Evolutionary conservation across 1,140 invertebrate species (phyloP).

Genomic region (Asobara japonica): DNA sequence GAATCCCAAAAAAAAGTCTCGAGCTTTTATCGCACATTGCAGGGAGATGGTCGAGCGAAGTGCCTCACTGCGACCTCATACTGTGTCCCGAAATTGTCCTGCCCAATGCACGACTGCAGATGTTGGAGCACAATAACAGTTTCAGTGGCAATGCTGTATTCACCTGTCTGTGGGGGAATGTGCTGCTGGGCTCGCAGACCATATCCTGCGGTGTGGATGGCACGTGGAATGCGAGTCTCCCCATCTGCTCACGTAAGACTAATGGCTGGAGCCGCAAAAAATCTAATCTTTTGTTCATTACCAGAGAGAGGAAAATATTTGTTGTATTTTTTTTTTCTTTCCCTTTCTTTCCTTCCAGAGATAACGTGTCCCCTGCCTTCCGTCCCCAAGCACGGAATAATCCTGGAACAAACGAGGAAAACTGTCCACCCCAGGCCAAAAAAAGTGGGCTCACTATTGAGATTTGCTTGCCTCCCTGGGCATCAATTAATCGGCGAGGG

Average conservation of each 20-base stretch:
- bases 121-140: conserved; percentile 73
- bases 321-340: no score
- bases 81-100: conserved; percentile 74
- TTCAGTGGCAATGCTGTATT: conserved; percentile 79
- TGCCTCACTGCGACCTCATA: conserved; percentile 79
- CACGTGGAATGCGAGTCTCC: conserved; percentile 80
- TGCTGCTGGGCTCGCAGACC: conserved; percentile 75
- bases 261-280: background rate
- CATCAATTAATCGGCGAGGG: conserved; percentile 81
- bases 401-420: conserved; percentile 68
- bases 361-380: conserved; percentile 81
- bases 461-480: conserved; percentile 77
- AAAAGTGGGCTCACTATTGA: conserved; percentile 80
- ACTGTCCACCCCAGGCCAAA: conserved; percentile 51
- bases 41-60: conserved; percentile 80
- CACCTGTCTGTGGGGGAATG: conserved; percentile 84
- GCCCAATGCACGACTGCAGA: conserved; percentile 67
- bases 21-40: conserved; percentile 24
- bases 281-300: conserved; percentile 2
- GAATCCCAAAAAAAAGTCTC: background rate
- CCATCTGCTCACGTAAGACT: conserved; percentile 68
- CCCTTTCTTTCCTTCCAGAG: conserved; percentile 68
- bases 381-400: conserved; percentile 76
- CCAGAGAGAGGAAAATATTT: background rate
- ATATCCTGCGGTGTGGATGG: conserved; percentile 81